These are phyloP conservation scores for Geophilus truncorum DNA, from an alignment of 2,888 invertebrate genomes.

Conservation along the genomic window DNA sequence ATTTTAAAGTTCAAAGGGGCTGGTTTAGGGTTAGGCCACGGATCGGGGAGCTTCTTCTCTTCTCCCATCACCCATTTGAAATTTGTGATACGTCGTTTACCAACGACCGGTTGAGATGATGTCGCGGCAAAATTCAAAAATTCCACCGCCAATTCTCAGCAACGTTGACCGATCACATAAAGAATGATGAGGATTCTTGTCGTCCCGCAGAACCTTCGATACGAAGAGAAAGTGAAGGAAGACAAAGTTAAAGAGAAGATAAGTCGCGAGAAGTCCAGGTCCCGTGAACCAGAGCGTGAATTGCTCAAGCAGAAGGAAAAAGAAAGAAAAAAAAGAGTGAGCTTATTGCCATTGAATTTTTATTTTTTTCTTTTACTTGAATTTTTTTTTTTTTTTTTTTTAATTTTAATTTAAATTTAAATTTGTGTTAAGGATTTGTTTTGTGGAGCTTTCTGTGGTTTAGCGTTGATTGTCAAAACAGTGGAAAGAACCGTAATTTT, in stretches of 20 bases:
- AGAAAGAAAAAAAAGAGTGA: conserved; percentile 25
- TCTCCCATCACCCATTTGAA: background rate
- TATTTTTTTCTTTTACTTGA: too few relatives aligned
- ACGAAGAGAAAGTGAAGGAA: conserved; percentile 14
- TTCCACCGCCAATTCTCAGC: background rate
- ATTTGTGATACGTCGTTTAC: too few relatives aligned
- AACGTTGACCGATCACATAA: background rate
- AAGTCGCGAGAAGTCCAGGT: conserved; percentile 18
- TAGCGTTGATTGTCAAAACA: too few relatives aligned
- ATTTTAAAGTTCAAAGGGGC: too few relatives aligned
- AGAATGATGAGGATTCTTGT: conserved; percentile 14
- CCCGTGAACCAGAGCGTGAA: conserved; percentile 25
- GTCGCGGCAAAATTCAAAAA: conserved; percentile 3
- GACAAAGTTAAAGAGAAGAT: conserved; percentile 19
- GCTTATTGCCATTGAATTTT: background rate
- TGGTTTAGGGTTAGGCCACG: too few relatives aligned
- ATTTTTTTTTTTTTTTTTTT: too few relatives aligned
- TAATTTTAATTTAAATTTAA: background rate
- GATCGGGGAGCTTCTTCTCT: background rate
- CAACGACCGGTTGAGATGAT: background rate
- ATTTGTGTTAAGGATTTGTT: background rate
- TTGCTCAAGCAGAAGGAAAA: conserved; percentile 19
- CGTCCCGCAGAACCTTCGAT: background rate
- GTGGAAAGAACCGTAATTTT: too few relatives aligned
- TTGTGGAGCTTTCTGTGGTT: too few relatives aligned